Evolutionary conservation across 2,888 invertebrate species (phyloP), one percentile per base, ranked within the genome.

Genomic region (Trichopoda pennipes): DNA sequence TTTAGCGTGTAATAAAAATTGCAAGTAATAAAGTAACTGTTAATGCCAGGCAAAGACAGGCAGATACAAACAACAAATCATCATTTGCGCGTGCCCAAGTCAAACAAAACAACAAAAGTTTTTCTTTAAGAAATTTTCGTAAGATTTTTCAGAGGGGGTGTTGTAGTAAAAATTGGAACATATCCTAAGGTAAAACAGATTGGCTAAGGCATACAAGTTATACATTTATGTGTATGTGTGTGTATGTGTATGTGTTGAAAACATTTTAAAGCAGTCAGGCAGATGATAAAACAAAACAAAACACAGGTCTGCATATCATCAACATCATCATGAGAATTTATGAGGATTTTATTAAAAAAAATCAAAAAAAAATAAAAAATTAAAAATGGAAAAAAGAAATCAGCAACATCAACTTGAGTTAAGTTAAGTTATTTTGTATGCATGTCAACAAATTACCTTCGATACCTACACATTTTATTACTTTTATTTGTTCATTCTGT

Each of bases 401-500:
- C 69, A 44, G 23, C 63, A 38, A 69, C n/a, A 68, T 32, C 56
- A 61, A 61, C 61, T 61, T 21, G 64, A 66, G 28, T 28, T 28
- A 51, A 72, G 78, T 58, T 72, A 82, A 75, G 70, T 79, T 79
- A 82, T 82, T 79, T 79, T 79, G 75, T 82, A 53, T 73, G 76
- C 75, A 82, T 79, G 82, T 82, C 82, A 82, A 79, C 82, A 82
- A 82, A 82, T 82, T 82, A 75, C 82, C 82, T 79, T 82, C 82
- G 75, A 82, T 79, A 82, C 82, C 83, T 83, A 83, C 83, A 83
- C 80, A 80, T 61, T 82, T 82, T 83, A 80, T 80, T 80, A 42
- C 83, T 55, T 58, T 74, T 72, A 78, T 82, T 60, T 70, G 55
- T 12, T 76, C 60, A 58, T 76, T 58, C 21, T 70, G 38, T n/a